phyloP scores from a whole-genome alignment of 2,113 vertebrate genomes.

The Scortum barcoo region DNA sequence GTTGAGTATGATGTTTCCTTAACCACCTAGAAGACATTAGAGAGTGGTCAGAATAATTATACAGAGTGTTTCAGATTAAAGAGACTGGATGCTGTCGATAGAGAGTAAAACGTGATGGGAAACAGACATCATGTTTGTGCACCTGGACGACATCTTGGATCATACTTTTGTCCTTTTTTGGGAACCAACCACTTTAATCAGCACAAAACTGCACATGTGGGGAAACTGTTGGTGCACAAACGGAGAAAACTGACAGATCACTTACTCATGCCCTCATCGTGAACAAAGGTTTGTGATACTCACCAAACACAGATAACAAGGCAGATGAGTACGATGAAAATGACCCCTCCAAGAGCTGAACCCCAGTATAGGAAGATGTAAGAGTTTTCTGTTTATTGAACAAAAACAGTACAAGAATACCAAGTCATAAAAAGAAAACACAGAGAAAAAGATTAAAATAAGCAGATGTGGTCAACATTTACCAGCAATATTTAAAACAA shows the following conservation, averaged over 20 bases:
- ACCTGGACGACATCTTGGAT: background rate
- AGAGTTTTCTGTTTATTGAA: background rate
- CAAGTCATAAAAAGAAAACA: too few relatives aligned
- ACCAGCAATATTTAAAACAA: background rate
- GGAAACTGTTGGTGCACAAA: background rate
- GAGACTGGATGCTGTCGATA: too few relatives aligned
- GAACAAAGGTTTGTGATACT: background rate
- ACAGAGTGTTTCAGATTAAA: background rate
- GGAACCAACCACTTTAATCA: background rate
- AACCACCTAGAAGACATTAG: background rate
- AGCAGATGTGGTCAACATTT: background rate
- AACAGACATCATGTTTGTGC: background rate
- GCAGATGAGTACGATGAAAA: background rate
- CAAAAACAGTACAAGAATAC: background rate
- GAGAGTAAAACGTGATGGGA: background rate
- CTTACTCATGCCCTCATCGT: background rate
- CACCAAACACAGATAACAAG: conserved; percentile 17
- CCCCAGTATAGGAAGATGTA: fast-evolving
- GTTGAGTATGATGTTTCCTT: background rate
- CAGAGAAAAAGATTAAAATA: too few relatives aligned
- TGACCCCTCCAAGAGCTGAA: conserved; percentile 7
- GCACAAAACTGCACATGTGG: background rate
- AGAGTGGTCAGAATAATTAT: background rate
- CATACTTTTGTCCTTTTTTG: background rate
- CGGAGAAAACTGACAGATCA: background rate